A percentile compares a stretch with the other conserved stretches of the same genome.
These are phyloP conservation scores for Octodonta nipae DNA, from an alignment of 2,888 invertebrate species.

Conservation along the genomic window DNA sequence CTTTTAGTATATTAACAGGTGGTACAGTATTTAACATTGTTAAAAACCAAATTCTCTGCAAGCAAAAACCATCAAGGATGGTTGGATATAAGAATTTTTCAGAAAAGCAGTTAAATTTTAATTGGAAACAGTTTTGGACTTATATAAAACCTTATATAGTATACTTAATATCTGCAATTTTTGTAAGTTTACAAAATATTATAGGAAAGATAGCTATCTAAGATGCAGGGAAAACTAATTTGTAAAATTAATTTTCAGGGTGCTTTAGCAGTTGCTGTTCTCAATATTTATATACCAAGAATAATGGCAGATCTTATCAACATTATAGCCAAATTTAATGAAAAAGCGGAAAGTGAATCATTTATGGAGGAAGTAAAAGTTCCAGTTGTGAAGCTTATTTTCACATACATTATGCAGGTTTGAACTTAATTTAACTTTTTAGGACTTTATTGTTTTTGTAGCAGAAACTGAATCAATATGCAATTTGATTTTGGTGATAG, in stretches of 20 bases:
- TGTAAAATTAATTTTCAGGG: constrained; percentile 47
- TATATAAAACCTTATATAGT: constrained; percentile 66
- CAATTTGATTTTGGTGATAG: too few relatives aligned
- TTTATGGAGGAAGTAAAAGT: constrained; percentile 49
- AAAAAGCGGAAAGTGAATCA: constrained; percentile 36
- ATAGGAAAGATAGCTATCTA: neutral
- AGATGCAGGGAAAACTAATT: neutral
- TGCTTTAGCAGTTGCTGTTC: constrained; percentile 70
- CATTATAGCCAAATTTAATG: constrained; percentile 48
- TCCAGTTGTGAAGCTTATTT: constrained; percentile 54
- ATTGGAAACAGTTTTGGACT: constrained; percentile 61
- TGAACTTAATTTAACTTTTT: constrained; percentile 4
- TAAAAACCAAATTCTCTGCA: constrained; percentile 24
- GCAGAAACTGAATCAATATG: neutral
- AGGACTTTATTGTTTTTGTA: neutral
- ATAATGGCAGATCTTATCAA: constrained; percentile 74
- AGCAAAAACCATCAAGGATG: constrained; percentile 26
- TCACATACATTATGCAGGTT: constrained; percentile 64
- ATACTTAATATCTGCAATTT: constrained; percentile 62
- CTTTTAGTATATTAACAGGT: constrained; percentile 15
- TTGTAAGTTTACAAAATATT: constrained; percentile 43
- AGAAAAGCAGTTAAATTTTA: constrained; percentile 51
- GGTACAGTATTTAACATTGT: constrained; percentile 16
- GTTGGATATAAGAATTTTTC: constrained; percentile 25
- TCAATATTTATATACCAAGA: constrained; percentile 82